These are phyloP conservation scores for Centroberyx gerrardi DNA, from an alignment of 2,797 vertebrate genomes.

Conservation along the genomic window DNA sequence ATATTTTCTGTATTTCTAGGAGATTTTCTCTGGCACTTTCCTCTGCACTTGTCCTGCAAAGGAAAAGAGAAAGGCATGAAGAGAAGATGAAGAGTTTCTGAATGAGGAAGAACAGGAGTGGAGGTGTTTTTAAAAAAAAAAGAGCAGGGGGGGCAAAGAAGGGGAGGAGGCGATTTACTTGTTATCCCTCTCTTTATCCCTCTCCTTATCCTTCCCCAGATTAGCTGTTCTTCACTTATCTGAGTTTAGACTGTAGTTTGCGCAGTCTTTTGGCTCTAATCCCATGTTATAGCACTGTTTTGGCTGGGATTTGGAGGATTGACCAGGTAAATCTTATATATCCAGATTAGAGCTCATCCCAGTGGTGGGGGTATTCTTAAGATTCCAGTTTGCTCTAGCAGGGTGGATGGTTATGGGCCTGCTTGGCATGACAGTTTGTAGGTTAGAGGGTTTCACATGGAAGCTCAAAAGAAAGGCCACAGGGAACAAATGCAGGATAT, in stretches of 20 bases:
- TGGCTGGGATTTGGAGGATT: slow-evolving; percentile 51
- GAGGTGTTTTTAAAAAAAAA: slow-evolving; percentile 22
- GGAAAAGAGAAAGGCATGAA: background rate
- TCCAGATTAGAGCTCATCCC: slow-evolving; percentile 68
- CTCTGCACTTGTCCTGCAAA: background rate
- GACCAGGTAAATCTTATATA: slow-evolving; percentile 54
- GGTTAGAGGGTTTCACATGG: background rate
- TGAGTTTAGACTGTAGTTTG: slow-evolving; percentile 37
- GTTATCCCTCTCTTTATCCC: slow-evolving; percentile 23
- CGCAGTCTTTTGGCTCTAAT: slow-evolving; percentile 48
- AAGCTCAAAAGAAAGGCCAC: background rate
- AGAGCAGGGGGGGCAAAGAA: slow-evolving; percentile 2
- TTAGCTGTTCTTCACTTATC: slow-evolving; percentile 37
- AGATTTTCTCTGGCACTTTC: background rate
- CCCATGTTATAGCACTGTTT: slow-evolving; percentile 33
- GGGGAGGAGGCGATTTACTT: slow-evolving; percentile 21
- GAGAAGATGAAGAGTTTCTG: background rate
- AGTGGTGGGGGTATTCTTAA: slow-evolving; percentile 30
- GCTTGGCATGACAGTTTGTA: background rate
- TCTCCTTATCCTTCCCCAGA: slow-evolving; percentile 40
- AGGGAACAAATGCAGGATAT: too few relatives aligned
- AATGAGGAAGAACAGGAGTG: background rate
- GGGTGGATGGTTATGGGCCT: background rate
- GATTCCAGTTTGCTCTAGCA: slow-evolving; percentile 19
- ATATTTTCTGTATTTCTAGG: background rate